phyloP scores from a whole-genome alignment of 53 echinoderm and acorn worm genomes.

The Antedon mediterranea region DNA sequence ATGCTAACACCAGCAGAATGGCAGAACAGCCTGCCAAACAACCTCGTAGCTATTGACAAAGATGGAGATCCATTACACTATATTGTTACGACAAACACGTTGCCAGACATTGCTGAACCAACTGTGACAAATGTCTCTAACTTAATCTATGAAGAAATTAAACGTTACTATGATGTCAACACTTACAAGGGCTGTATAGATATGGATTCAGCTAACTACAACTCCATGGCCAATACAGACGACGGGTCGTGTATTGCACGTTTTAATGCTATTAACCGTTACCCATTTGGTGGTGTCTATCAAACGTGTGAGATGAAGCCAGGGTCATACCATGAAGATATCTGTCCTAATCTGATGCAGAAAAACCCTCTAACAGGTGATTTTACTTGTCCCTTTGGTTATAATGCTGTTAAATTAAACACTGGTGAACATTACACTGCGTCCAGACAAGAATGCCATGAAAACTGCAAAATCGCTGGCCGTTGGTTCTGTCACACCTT shows the following conservation, averaged over 20 bases:
- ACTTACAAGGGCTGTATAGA: constrained; percentile 22
- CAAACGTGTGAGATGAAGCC: constrained; percentile 11
- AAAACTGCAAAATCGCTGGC: constrained; percentile 2
- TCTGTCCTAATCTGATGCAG: constrained; percentile 13
- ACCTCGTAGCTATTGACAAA: constrained; percentile 21
- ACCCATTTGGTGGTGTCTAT: constrained; percentile 29
- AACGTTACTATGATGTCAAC: constrained; percentile 27
- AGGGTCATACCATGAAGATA: constrained; percentile 1
- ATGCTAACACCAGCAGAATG: constrained; percentile 7
- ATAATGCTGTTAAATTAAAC: constrained; percentile 14
- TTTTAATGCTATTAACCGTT: constrained; percentile 15
- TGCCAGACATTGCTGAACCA: constrained; percentile 19
- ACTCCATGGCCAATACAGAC: constrained; percentile 20
- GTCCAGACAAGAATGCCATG: constrained; percentile 8
- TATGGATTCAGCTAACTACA: constrained; percentile 24
- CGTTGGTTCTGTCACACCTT: constrained; percentile 6
- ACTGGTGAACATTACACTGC: constrained; percentile 12
- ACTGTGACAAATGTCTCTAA: constrained; percentile 10
- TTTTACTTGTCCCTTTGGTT: constrained; percentile 19
- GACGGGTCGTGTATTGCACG: constrained; percentile 16
- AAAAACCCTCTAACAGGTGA: constrained; percentile 15
- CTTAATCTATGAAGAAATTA: constrained; percentile 16
- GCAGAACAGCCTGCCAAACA: constrained; percentile 12
- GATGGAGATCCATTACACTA: constrained; percentile 24
- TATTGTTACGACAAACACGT: constrained; percentile 18